These are phyloP conservation scores for Xanthia icteritia DNA, from an alignment of 2,888 invertebrate species.

Conservation along the genomic window DNA sequence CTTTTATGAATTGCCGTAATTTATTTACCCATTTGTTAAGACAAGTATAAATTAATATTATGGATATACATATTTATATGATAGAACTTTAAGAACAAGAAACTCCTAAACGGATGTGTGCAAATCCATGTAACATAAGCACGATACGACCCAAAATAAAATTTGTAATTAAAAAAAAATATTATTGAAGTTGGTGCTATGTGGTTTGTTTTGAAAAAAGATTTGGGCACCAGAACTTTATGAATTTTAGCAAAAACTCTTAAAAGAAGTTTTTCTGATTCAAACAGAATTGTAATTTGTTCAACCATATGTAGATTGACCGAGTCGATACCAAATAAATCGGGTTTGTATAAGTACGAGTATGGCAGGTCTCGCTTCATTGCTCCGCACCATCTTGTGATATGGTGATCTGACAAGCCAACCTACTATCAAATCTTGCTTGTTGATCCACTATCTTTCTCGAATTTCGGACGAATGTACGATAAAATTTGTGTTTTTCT, in stretches of 20 bases:
- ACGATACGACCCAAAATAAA: neutral
- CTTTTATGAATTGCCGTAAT: neutral
- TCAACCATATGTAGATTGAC: neutral
- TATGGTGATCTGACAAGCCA: neutral
- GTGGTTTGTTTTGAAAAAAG: neutral
- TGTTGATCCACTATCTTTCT: neutral
- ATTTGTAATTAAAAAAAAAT: no score
- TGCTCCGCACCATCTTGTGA: neutral
- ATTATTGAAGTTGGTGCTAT: neutral
- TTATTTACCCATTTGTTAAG: neutral
- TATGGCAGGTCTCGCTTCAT: neutral
- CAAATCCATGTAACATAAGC: neutral
- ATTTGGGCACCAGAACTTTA: neutral
- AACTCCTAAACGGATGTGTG: neutral
- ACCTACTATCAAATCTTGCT: neutral
- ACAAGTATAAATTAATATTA: neutral
- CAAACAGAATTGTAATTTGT: neutral
- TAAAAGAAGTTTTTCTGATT: neutral
- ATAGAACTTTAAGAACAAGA: neutral
- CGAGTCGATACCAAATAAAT: neutral
- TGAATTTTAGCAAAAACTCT: neutral
- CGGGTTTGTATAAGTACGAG: neutral
- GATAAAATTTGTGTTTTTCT: neutral
- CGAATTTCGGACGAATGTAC: neutral
- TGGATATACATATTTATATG: neutral